Evolutionary conservation across 1,140 invertebrate species (phyloP).

Genomic region (Papilio machaon): DNA sequence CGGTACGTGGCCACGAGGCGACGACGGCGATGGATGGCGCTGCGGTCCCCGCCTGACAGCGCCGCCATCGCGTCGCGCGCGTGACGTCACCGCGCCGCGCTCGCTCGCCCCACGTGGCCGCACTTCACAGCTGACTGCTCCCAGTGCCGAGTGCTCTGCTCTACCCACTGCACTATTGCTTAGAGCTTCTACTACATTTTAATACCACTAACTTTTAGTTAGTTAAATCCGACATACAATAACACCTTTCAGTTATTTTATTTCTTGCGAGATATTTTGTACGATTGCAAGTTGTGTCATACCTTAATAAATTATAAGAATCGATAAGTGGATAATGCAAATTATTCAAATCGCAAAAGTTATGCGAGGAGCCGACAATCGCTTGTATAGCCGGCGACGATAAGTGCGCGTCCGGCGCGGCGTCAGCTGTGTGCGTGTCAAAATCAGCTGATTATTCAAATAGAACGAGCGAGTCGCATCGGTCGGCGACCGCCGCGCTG

Average conservation of each 20-base stretch:
- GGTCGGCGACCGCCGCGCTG: slow-evolving; percentile 72
- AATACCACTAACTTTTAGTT: not conserved
- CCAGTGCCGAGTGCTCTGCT: not conserved
- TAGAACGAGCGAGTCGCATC: slow-evolving; percentile 74
- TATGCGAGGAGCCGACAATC: slow-evolving; percentile 4
- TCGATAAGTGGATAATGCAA: slow-evolving; percentile 17
- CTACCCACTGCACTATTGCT: not conserved
- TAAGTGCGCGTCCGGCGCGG: slow-evolving; percentile 71
- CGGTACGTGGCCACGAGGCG: slow-evolving; percentile 59
- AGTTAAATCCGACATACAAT: not conserved
- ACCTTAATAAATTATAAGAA: slow-evolving; percentile 23
- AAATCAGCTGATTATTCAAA: slow-evolving; percentile 83
- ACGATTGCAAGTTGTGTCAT: slow-evolving; percentile 9
- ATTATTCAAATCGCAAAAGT: slow-evolving; percentile 23
- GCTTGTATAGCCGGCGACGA: slow-evolving; percentile 53
- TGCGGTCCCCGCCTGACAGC: slow-evolving; percentile 42
- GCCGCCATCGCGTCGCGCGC: slow-evolving; percentile 51
- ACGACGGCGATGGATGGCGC: slow-evolving; percentile 41
- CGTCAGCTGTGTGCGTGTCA: slow-evolving; percentile 81
- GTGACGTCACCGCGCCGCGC: slow-evolving; percentile 69
- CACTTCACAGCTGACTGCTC: slow-evolving; percentile 64
- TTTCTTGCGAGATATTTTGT: not conserved
- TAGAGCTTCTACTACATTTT: not conserved
- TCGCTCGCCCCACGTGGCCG: slow-evolving; percentile 69
- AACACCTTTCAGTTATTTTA: not conserved